Conservation (phyloP, 2,113 vertebrate species). For the Eulemur rufifrons region DNA sequence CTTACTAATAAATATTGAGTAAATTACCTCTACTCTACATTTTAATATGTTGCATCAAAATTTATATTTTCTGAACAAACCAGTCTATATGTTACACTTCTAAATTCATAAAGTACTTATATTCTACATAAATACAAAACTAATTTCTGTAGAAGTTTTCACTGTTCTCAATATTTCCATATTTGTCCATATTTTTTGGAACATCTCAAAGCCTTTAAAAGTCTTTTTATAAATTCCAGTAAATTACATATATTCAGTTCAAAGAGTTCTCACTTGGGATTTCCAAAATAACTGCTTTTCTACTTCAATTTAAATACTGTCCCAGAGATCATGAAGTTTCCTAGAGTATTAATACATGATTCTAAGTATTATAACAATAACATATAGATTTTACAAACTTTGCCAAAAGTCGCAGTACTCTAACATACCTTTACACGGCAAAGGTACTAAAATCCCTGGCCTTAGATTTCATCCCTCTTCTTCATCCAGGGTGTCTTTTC, state of each 20-base stretch:
- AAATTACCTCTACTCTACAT: neutral
- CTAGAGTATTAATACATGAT: neutral
- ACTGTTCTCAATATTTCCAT: neutral
- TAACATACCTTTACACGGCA: neutral
- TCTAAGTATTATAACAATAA: neutral
- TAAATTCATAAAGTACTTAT: neutral
- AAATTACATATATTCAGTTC: neutral
- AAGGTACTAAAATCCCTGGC: neutral
- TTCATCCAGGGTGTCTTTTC: neutral
- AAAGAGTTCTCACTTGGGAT: neutral
- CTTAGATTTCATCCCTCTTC: neutral
- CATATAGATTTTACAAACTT: neutral
- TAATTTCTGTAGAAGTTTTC: neutral
- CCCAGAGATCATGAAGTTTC: neutral
- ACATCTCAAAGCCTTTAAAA: neutral
- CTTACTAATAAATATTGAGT: neutral
- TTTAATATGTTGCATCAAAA: neutral
- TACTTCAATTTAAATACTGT: neutral
- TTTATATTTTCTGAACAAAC: neutral
- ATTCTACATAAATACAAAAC: neutral
- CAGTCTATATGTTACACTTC: neutral
- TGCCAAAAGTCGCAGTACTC: neutral
- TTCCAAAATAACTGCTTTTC: constrained; percentile 7
- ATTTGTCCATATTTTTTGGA: neutral
- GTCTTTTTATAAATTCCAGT: neutral